Evolutionary conservation across 2,113 vertebrate genomes (phyloP), one percentile per base, ranked within the genome.

Genomic region (Laticauda laticaudata): DNA sequence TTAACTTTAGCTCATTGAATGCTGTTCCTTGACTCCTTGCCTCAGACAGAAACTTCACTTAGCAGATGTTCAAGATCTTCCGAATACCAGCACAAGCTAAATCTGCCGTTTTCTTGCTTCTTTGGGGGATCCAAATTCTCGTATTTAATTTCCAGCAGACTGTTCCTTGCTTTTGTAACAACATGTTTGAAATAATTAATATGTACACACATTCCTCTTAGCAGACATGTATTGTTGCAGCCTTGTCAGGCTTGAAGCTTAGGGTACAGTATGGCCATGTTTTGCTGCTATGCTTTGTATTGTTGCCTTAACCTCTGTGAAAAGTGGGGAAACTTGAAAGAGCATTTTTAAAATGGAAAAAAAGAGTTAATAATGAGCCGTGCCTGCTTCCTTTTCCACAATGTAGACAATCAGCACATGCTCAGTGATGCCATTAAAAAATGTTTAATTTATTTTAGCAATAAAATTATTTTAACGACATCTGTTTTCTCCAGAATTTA

Each of bases 21-120:
- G 5, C 51, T 94, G 53, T 85, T 97, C 95, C 98, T 99, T 98
- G 97, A 99, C 96, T 1, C 8, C 8, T 92, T 88, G n/a, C 87
- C 94, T 88, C 97, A 99, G 99, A 96, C 99, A 99, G 95, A 99
- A 99, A 94, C 97, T 99, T 45, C 99, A 99, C 91, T 97, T 99
- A 90, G 98, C 99, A 2, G 99, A 99, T 97, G 98, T 97, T 95
- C 99, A 99, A 93, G 99, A 99, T 93, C 97, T 98, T 94, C 98
- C 98, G n/a, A 98, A 98, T 95, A 96, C 98, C 53, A 97, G 98
- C 92, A 97, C 97, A 5, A 96, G 98, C 93, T 99, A 97, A 99
- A 75, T 89, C 87, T 87, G 85, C 20, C 56, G 0, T 86, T 59
- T 94, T 86, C 89, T 86, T 3, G 15, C 45, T 88, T 43, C 48